A percentile compares a stretch with the other conserved stretches of the same genome.
Conservation (phyloP, 2,888 invertebrate species). For the Dasysyrphus tricinctus region DNA sequence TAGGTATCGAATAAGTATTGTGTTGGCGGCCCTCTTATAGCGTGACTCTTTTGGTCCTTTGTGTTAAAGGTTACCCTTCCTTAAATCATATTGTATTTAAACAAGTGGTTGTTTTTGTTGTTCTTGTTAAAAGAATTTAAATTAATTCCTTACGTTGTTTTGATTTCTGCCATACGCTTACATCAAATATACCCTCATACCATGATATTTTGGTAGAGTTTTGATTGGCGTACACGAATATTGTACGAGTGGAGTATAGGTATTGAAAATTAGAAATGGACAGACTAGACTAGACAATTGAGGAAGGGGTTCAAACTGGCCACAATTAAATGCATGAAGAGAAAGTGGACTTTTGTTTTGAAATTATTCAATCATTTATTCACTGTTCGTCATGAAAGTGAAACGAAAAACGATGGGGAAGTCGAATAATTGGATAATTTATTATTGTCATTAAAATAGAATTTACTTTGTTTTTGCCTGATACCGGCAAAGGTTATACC, state of each 20-base stretch:
- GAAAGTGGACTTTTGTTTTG: conserved; percentile 52
- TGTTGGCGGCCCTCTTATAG: conserved; percentile 27
- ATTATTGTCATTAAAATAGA: conserved; percentile 6
- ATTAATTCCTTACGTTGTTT: conserved; percentile 62
- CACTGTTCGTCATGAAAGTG: conserved; percentile 42
- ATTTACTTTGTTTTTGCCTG: not conserved
- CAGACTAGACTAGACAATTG: conserved; percentile 19
- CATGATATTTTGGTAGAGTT: conserved; percentile 1
- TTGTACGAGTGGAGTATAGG: not conserved
- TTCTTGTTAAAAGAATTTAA: conserved; percentile 59
- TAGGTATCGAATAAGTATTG: not conserved
- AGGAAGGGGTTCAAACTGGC: conserved; percentile 10
- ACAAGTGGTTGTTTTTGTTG: conserved; percentile 45
- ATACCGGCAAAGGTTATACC: not conserved
- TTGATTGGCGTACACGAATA: conserved; percentile 48
- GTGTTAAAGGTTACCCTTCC: conserved; percentile 54
- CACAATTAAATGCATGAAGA: conserved; percentile 62
- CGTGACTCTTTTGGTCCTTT: conserved; percentile 59
- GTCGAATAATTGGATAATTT: not conserved
- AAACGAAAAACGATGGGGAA: conserved; percentile 34
- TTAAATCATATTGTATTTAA: conserved; percentile 39
- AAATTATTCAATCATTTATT: conserved; percentile 48
- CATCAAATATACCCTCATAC: not conserved
- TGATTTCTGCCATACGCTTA: conserved; percentile 48
- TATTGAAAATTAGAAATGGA: conserved; percentile 11